Evolutionary conservation across 2,113 vertebrate species (phyloP).

Genomic region (Chlorodrepanis virens): DNA sequence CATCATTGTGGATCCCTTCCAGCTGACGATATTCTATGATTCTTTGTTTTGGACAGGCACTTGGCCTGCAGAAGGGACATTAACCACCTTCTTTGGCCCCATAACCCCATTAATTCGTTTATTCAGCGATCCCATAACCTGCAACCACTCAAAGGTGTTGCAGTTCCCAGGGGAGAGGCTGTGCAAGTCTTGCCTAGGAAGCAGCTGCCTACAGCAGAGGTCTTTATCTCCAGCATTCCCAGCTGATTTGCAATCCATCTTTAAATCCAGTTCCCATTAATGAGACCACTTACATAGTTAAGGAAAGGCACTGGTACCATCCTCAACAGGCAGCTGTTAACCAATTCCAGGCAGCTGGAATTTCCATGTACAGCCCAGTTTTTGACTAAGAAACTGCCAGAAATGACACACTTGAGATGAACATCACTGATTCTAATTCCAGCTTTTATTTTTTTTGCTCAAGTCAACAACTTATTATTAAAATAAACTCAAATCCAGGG

Average conservation of each 20-base stretch:
- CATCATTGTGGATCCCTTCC: neutral
- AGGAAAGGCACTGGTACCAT: neutral
- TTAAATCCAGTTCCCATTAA: neutral
- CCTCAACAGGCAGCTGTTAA: neutral
- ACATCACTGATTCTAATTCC: neutral
- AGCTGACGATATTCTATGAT: neutral
- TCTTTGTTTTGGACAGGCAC: neutral
- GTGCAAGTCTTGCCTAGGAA: neutral
- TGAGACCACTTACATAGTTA: rapidly evolving
- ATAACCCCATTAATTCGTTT: neutral
- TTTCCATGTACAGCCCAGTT: neutral
- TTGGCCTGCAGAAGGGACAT: neutral
- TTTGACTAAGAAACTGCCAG: neutral
- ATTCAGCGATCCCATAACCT: neutral
- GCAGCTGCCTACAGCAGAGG: rapidly evolving
- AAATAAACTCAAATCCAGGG: neutral
- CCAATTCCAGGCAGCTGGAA: neutral
- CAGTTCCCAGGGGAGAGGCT: neutral
- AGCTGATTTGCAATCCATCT: neutral
- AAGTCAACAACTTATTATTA: neutral
- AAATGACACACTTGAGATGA: neutral
- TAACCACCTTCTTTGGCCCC: neutral
- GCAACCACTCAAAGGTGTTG: rapidly evolving
- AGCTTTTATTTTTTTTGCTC: neutral
- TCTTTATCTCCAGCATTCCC: neutral